Evolutionary conservation across 2,797 vertebrate genomes (phyloP), one percentile per base, ranked within the genome.

Genomic region (Bradypodion pumilum): DNA sequence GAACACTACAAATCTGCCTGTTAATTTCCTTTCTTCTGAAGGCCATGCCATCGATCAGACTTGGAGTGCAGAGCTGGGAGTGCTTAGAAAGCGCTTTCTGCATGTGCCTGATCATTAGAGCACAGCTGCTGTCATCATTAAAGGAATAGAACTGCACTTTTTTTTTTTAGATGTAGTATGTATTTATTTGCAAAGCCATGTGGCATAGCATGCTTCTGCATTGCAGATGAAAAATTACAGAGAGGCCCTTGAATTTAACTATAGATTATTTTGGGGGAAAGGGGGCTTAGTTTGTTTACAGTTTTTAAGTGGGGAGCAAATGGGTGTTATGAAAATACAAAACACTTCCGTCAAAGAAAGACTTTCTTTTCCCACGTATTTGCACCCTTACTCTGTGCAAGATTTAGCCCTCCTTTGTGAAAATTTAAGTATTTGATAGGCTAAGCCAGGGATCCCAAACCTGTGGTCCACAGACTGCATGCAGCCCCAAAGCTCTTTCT

Each of bases 71-170:
- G 60, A 87, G 49, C 81, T 29, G 25, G 7, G 75, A 85, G 82
- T 23, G 49, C 84, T 92, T 92, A 78, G 68, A 77, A 86, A 85
- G 86, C 78, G 82, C 68, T 85, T 92, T 80, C n/a, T 86, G 35
- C 77, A 9, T 74, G 35, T 46, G 2, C 89, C 87, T 88, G 88
- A 90, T 92, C 85, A 89, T 74, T 80, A 82, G 60, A 80, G 83
- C 74, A 80, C 52, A 90, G 87, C 86, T 87, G 83, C 73, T 90
- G 2, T 86, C 92, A 79, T 82, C 79, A 84, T 92, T 93, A 90
- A 89, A 79, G 79, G 79, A 68, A 85, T n/a, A 75, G 80, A 27
- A n/a, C 75, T 82, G 73, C 80, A 3, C n/a, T n/a, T n/a, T n/a
- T 78, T 60, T 82, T 88, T 91, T 75, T 77, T 59, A 90, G 86